Conservation (phyloP, 2,888 invertebrate genomes). For the Pachycephus smyrnensis region DNA sequence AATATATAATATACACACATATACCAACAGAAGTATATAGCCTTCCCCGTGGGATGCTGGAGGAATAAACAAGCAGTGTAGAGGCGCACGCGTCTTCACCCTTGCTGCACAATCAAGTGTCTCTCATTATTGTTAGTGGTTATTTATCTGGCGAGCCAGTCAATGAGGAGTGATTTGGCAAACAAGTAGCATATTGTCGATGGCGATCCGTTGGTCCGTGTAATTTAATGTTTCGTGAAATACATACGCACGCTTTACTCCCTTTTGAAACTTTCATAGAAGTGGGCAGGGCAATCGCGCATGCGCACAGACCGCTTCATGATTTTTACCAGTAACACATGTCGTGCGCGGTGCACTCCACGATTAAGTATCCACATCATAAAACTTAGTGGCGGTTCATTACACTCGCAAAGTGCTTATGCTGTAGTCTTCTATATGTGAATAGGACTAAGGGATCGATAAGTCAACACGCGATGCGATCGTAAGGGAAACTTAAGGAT, state of each 20-base stretch:
- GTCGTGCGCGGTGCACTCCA: not conserved
- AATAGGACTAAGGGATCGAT: not conserved
- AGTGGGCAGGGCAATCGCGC: not conserved
- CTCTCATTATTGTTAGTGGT: slow-evolving; percentile 48
- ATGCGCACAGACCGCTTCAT: not conserved
- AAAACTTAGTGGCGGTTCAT: not conserved
- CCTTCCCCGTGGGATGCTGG: slow-evolving; percentile 12
- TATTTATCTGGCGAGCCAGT: slow-evolving; percentile 49
- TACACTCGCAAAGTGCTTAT: not conserved
- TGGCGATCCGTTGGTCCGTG: slow-evolving; percentile 48
- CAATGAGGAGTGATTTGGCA: slow-evolving; percentile 55
- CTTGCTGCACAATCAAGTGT: slow-evolving; percentile 57
- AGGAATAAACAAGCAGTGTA: slow-evolving; percentile 1
- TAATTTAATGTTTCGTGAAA: slow-evolving; percentile 52
- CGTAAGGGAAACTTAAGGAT: not conserved
- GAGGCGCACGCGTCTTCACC: slow-evolving; percentile 52
- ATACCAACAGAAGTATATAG: not conserved
- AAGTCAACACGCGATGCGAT: not conserved
- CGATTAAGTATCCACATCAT: not conserved
- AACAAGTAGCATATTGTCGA: slow-evolving; percentile 65
- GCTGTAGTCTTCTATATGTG: not conserved
- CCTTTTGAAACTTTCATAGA: not conserved
- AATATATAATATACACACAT: not conserved
- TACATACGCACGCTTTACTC: slow-evolving; percentile 11
- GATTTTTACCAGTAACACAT: not conserved